Evolutionary conservation across 2,888 invertebrate genomes (phyloP).

Genomic region (Spilarctia lutea): DNA sequence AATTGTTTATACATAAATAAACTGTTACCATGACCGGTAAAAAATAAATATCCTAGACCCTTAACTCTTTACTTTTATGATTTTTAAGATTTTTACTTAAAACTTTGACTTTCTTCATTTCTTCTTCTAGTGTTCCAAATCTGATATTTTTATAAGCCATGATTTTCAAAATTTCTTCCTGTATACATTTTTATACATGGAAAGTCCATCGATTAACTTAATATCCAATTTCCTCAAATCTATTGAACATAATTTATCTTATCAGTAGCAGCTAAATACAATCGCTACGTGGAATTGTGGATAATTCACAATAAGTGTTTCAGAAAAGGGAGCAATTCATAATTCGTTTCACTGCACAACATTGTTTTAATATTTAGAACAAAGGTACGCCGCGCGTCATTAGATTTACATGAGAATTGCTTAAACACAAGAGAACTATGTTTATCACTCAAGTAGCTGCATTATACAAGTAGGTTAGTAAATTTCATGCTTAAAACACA

Average conservation of each 20-base stretch:
- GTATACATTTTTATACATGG: not conserved
- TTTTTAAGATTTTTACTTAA: too few species aligned
- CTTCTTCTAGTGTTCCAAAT: too few species aligned
- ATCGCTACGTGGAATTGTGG: not conserved
- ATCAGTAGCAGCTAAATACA: not conserved
- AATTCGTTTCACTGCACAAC: slow-evolving; percentile 12
- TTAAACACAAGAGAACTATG: slow-evolving; percentile 6
- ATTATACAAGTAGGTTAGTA: not conserved
- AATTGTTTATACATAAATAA: too few species aligned
- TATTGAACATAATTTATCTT: slow-evolving; percentile 1
- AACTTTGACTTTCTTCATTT: too few species aligned
- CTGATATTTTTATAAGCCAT: too few species aligned
- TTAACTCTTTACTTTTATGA: too few species aligned
- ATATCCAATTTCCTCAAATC: not conserved
- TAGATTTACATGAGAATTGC: slow-evolving; percentile 46
- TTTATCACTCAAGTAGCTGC: slow-evolving; percentile 4
- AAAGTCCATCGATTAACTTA: not conserved
- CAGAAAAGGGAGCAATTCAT: not conserved
- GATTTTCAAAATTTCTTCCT: too few species aligned
- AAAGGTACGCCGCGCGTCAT: slow-evolving; percentile 24
- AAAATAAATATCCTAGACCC: too few species aligned
- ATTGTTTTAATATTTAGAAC: slow-evolving; percentile 34
- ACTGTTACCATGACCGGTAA: too few species aligned
- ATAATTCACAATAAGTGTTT: not conserved
- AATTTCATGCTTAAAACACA: not conserved